These are phyloP conservation scores for Noctua janthe DNA, from an alignment of 2,888 invertebrate genomes.

Conservation along the genomic window DNA sequence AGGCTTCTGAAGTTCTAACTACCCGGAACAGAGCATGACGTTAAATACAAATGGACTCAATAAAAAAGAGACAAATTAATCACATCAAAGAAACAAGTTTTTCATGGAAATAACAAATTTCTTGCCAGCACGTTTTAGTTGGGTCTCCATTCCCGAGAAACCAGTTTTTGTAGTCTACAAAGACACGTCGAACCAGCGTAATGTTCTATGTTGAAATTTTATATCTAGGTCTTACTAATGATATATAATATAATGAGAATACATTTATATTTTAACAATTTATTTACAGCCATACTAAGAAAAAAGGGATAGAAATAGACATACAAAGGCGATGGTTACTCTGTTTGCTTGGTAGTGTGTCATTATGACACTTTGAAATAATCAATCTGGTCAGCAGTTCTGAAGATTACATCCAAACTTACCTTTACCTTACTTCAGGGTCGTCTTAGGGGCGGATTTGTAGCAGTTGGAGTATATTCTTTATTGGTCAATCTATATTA, in stretches of 20 bases:
- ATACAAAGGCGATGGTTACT: background rate
- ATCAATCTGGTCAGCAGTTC: no score
- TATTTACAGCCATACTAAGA: background rate
- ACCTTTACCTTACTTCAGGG: no score
- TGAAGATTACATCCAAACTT: no score
- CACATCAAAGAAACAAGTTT: slow-evolving; percentile 14
- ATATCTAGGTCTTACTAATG: background rate
- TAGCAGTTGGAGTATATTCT: no score
- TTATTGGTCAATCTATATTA: no score
- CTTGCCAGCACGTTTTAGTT: background rate
- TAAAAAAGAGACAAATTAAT: background rate
- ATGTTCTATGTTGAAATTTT: background rate
- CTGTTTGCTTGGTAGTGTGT: background rate
- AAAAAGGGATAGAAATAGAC: background rate
- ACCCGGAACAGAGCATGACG: background rate
- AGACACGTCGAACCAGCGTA: background rate
- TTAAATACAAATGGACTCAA: background rate
- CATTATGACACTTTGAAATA: no score
- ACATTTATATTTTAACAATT: background rate
- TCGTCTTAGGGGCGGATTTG: no score
- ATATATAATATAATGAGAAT: background rate
- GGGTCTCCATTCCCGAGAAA: background rate
- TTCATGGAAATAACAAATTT: background rate
- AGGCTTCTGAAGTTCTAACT: background rate
- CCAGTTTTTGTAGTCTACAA: background rate